Evolutionary conservation across 2,113 vertebrate species (phyloP).

Genomic region (Percina caprodes): DNA sequence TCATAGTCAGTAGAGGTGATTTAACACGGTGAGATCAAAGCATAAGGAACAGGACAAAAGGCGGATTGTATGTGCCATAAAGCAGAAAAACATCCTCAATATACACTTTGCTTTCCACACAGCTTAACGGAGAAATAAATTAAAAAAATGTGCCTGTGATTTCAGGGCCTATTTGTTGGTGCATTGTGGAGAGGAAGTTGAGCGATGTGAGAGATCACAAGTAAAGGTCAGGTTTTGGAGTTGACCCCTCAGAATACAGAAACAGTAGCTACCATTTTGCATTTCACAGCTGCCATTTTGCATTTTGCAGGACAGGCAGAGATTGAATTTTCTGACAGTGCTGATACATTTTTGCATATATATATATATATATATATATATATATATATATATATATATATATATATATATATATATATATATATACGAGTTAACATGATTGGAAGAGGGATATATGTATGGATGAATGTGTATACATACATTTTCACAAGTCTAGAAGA

Average conservation of each 20-base stretch:
- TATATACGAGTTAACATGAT: background rate
- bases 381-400: too few species aligned
- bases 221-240: background rate
- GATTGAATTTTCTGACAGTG: background rate
- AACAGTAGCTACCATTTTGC: slow-evolving; percentile 10
- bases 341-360: background rate
- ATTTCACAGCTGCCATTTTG: slow-evolving; percentile 7
- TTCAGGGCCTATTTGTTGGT: background rate
- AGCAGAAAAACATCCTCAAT: slow-evolving; percentile 48
- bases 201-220: background rate
- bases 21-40: slow-evolving; percentile 50
- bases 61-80: slow-evolving; percentile 15
- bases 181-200: background rate
- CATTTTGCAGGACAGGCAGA: background rate
- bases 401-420: background rate
- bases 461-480: too few species aligned
- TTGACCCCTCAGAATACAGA: background rate
- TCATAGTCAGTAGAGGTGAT: slow-evolving; percentile 54
- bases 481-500: background rate
- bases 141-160: slow-evolving; percentile 9
- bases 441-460: too few species aligned
- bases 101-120: slow-evolving; percentile 11
- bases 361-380: background rate
- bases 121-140: slow-evolving; percentile 29
- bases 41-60: slow-evolving; percentile 44